These are phyloP conservation scores for Oryzias curvinotus DNA, from an alignment of 2,113 vertebrate genomes.

Conservation along the genomic window DNA sequence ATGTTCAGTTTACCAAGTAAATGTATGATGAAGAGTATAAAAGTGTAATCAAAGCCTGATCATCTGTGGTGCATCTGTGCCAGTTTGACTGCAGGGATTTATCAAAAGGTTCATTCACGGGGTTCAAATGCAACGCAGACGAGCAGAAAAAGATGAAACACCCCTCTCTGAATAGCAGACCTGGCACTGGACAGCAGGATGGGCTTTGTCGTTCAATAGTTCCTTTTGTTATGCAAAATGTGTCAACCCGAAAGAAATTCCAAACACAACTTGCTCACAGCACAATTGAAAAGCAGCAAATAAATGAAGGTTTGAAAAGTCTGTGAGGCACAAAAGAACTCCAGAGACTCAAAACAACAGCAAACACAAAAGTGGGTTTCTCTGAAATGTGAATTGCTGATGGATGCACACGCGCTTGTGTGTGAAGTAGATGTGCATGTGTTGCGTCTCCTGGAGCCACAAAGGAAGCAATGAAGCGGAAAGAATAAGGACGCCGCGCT, in stretches of 20 bases:
- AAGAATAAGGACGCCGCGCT: conserved; percentile 43
- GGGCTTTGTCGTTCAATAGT: conserved; percentile 51
- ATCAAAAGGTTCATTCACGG: conserved; percentile 66
- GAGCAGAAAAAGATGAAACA: conserved; percentile 66
- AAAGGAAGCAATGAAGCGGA: conserved; percentile 67
- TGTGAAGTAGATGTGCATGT: conserved; percentile 8
- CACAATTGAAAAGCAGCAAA: conserved; percentile 69
- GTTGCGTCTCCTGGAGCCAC: conserved; percentile 47
- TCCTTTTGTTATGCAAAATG: conserved; percentile 76
- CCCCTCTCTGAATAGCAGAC: conserved; percentile 47
- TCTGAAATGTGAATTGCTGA: conserved; percentile 2
- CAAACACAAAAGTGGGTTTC: conserved; percentile 1
- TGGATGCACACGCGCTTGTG: conserved; percentile 10
- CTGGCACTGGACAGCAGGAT: conserved; percentile 50
- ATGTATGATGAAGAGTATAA: no score
- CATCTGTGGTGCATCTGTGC: conserved; percentile 36
- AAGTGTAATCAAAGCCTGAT: no score
- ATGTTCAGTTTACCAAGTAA: no score
- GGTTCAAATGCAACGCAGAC: conserved; percentile 62
- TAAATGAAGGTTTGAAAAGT: conserved; percentile 74
- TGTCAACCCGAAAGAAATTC: conserved; percentile 56
- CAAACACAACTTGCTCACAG: conserved; percentile 60
- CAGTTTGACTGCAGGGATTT: conserved; percentile 20
- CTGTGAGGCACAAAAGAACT: conserved; percentile 65
- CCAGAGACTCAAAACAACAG: conserved; percentile 39